A percentile compares a stretch with the other conserved stretches of the same genome.
phyloP scores from a whole-genome alignment of 2,888 invertebrate genomes.

The Cheilosia pagana region DNA sequence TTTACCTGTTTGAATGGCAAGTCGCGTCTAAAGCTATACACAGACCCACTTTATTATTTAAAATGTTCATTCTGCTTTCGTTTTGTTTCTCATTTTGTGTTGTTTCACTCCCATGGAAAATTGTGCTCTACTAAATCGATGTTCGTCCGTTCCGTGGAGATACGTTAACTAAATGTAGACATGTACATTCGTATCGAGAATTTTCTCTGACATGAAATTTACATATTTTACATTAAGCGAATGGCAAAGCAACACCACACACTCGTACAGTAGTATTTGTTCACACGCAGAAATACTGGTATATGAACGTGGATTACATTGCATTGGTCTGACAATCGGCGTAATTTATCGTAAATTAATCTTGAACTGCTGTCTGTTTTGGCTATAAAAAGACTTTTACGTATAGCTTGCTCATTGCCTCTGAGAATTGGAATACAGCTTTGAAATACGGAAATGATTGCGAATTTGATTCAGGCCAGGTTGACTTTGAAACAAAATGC shows the following conservation, averaged over 20 bases:
- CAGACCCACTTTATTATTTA: too few relatives aligned
- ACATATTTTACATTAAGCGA: conserved; percentile 47
- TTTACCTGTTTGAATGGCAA: conserved; percentile 29
- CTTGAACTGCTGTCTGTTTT: conserved; percentile 11
- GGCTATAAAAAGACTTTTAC: background rate
- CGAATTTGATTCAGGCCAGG: too few relatives aligned
- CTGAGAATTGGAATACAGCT: background rate
- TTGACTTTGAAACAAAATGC: too few relatives aligned
- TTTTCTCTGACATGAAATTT: conserved; percentile 49
- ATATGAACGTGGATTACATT: background rate
- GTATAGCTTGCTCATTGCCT: background rate
- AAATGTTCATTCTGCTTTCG: too few relatives aligned
- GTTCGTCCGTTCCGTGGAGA: conserved; percentile 35
- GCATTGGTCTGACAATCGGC: conserved; percentile 8
- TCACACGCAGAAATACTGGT: conserved; percentile 2
- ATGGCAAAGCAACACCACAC: conserved; percentile 14
- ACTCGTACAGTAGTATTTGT: background rate
- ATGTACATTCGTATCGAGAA: conserved; percentile 9
- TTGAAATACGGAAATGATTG: too few relatives aligned
- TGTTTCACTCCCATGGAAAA: conserved; percentile 9
- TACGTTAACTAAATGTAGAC: conserved; percentile 19
- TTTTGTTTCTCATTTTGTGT: conserved; percentile 20
- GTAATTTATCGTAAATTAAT: conserved; percentile 42
- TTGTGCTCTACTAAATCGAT: conserved; percentile 30
- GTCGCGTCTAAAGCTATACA: background rate